Evolutionary conservation across 2,797 vertebrate genomes (phyloP).

Genomic region (Tolypeutes matacus): DNA sequence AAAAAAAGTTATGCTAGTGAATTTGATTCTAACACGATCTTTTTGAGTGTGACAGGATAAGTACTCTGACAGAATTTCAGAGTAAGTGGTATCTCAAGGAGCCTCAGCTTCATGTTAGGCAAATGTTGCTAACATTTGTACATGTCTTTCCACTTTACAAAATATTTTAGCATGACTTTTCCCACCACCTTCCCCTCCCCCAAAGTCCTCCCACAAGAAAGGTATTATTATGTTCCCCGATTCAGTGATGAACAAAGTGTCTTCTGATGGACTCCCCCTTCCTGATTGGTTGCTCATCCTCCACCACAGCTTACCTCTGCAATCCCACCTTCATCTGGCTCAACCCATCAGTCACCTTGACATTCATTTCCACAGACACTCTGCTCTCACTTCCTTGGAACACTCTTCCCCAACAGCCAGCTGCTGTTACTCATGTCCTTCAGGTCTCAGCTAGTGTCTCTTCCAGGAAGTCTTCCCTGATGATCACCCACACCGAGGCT

Average conservation of each 20-base stretch:
- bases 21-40: conserved; percentile 53
- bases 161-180: conserved; percentile 51
- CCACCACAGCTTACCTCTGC: not conserved
- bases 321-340: not conserved
- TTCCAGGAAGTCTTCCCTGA: not conserved
- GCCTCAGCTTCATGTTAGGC: not conserved
- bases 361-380: not conserved
- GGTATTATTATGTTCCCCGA: not conserved
- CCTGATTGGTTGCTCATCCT: not conserved
- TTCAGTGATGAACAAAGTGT: not conserved
- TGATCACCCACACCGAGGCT: not conserved
- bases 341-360: not conserved
- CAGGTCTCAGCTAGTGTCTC: not conserved
- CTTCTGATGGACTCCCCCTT: not conserved
- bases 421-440: not conserved
- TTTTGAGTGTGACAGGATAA: conserved; percentile 18
- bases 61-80: not conserved
- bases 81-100: conserved; percentile 10
- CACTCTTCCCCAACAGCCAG: not conserved
- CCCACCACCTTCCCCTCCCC: not conserved
- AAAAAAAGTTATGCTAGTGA: conserved; percentile 56
- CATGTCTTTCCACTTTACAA: conserved; percentile 6
- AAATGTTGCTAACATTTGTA: conserved; percentile 59
- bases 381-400: not conserved
- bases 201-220: not conserved